phyloP scores from a whole-genome alignment of 1,140 invertebrate genomes.

The Bombyx mori region DNA sequence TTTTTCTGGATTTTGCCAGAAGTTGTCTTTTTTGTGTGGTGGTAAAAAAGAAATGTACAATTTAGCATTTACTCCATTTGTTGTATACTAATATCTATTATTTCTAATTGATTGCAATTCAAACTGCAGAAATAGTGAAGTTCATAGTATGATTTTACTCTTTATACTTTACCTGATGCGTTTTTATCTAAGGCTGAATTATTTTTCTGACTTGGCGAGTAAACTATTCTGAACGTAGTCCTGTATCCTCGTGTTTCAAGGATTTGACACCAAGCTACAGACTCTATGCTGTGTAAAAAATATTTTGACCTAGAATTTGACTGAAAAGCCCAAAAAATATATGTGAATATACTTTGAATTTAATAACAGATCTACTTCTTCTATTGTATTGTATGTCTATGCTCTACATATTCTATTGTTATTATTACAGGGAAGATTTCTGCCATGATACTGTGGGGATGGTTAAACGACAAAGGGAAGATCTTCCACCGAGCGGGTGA shows the following conservation, averaged over 20 bases:
- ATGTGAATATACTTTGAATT: slow-evolving; percentile 18
- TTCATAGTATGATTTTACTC: slow-evolving; percentile 5
- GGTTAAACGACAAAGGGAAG: too few relatives aligned
- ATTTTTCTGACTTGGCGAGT: slow-evolving; percentile 46
- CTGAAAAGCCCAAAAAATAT: too few relatives aligned
- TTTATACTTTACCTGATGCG: slow-evolving; percentile 27
- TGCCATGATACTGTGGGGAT: too few relatives aligned
- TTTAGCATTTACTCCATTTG: too few relatives aligned
- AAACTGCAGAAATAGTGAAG: slow-evolving; percentile 4
- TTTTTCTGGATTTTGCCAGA: too few relatives aligned
- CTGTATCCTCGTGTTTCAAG: slow-evolving; percentile 77
- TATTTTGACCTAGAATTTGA: slow-evolving; percentile 69
- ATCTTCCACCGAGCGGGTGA: too few relatives aligned
- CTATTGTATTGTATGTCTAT: too few relatives aligned
- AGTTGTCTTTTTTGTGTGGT: too few relatives aligned
- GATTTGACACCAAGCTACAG: slow-evolving; percentile 88
- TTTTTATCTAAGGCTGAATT: slow-evolving; percentile 38
- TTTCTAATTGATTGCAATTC: background rate
- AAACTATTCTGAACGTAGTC: slow-evolving; percentile 77
- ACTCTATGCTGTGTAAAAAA: slow-evolving; percentile 86
- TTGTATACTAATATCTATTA: too few relatives aligned
- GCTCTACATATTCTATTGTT: too few relatives aligned
- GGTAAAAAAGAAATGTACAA: background rate
- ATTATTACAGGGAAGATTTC: too few relatives aligned
- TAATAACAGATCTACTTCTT: background rate